phyloP scores from a whole-genome alignment of 1,140 invertebrate species.

The Drosophila lacteicornis region DNA sequence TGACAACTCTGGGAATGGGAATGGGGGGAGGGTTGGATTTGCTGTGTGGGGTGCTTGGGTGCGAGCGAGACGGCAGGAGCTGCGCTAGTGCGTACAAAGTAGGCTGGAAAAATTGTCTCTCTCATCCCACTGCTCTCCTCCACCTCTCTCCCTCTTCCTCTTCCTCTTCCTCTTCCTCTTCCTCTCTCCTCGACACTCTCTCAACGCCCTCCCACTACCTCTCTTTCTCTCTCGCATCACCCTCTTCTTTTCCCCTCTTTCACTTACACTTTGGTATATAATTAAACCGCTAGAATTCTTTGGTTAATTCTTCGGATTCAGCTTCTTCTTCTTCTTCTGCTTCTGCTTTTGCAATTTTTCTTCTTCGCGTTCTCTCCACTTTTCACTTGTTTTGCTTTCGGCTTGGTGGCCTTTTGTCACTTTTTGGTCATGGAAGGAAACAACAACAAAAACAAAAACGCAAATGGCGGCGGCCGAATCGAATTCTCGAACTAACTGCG shows the following conservation, averaged over 20 bases:
- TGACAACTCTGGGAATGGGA: slow-evolving; percentile 43
- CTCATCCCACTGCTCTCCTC: slow-evolving; percentile 6
- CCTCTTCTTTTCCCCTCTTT: not conserved
- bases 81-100: slow-evolving; percentile 62
- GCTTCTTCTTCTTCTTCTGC: not conserved
- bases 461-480: slow-evolving; percentile 42
- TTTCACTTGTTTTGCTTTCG: slow-evolving; percentile 32
- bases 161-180: slow-evolving; percentile 3
- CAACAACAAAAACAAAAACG: slow-evolving; percentile 51
- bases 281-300: slow-evolving; percentile 17
- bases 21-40: not conserved
- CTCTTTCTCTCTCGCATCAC: not conserved
- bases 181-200: not conserved
- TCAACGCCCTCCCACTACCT: not conserved
- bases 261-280: slow-evolving; percentile 45
- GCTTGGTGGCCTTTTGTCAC: slow-evolving; percentile 19
- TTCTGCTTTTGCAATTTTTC: slow-evolving; percentile 19
- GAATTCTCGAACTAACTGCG: slow-evolving; percentile 7
- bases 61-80: slow-evolving; percentile 50
- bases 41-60: slow-evolving; percentile 23
- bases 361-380: slow-evolving; percentile 11
- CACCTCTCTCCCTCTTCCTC: not conserved
- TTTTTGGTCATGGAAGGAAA: slow-evolving; percentile 38
- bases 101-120: slow-evolving; percentile 40
- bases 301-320: slow-evolving; percentile 17